phyloP scores from a whole-genome alignment of 1,140 invertebrate species.

The Kradibia gibbosae region DNA sequence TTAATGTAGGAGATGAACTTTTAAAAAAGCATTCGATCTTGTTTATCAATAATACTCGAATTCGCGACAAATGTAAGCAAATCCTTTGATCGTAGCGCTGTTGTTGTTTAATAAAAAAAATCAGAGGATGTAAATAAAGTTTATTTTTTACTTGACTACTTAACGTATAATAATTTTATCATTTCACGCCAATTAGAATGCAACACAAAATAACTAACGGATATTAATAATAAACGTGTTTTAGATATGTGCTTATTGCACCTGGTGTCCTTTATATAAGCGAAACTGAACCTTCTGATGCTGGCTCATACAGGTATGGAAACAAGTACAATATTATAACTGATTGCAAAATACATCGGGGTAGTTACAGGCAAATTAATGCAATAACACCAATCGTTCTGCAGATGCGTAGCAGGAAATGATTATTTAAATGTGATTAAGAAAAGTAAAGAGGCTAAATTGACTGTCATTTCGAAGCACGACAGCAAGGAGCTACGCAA shows the following conservation, averaged over 20 bases:
- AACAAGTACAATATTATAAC: neutral
- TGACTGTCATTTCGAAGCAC: slow-evolving; percentile 67
- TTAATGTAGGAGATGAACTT: too few relatives aligned
- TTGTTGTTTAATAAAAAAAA: too few relatives aligned
- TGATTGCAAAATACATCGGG: neutral
- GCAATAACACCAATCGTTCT: neutral
- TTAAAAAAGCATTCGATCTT: too few relatives aligned
- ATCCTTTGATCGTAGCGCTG: too few relatives aligned
- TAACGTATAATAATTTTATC: too few relatives aligned
- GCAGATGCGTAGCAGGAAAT: slow-evolving; percentile 68
- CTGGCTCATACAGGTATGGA: slow-evolving; percentile 76
- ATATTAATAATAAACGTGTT: neutral
- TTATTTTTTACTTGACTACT: too few relatives aligned
- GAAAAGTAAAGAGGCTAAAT: slow-evolving; percentile 71
- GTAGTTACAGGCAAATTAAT: neutral
- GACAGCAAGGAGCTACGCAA: slow-evolving; percentile 18
- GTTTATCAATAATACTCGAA: too few relatives aligned
- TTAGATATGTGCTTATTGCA: slow-evolving; percentile 71
- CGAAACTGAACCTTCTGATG: slow-evolving; percentile 73
- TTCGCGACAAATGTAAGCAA: too few relatives aligned
- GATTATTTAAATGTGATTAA: slow-evolving; percentile 71
- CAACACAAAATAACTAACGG: neutral
- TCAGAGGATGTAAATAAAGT: too few relatives aligned
- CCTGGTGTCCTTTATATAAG: slow-evolving; percentile 76
- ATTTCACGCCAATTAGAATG: too few relatives aligned